Evolutionary conservation across 2,888 invertebrate genomes (phyloP), one percentile per base, ranked within the genome.

Genomic region (Calliphora vomitoria): DNA sequence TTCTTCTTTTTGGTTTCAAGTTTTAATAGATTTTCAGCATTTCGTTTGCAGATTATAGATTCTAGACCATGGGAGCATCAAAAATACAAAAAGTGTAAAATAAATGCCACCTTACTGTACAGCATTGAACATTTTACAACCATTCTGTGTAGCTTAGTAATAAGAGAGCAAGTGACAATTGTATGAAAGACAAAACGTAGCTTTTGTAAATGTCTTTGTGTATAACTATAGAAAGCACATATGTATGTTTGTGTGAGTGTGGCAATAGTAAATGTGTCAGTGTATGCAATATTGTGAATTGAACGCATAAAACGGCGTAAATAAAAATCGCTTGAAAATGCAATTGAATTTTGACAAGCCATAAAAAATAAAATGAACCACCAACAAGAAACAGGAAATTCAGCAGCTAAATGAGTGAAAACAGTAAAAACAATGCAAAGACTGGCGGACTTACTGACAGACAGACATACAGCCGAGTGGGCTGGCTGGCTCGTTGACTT

Each of bases 301-400:
- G 35, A 74, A 71, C 58, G 83, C 66, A 82, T 47, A 44, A 66
- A 82, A 60, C 25, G 41, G 41, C 62, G 60, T 44, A 53, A 69
- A 82, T 72, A 78, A 68, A 76, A 75, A 69, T 35, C 41, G 18
- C 82, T 71, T 71, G 3, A 53, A 86, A 83, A 53, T 76, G 83
- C 83, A 76, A 72, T 84, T 53, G 55, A 81, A 25, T 64, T 78
- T 72, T 50, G 58, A 50, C 35, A 58, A 58, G 20, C 69, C 44
- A 76, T 44, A 66, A 72, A 58, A 60, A 84, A 25, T 25, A 31
- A 53, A 76, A 76, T n/a, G 50, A 66, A 66, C 66, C 41, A 80
- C 66, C 35, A 64, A 62, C 64, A 72, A 53, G 53, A 72, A 74
- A 72, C 82, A 74, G 71, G 71, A 83, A 78, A 78, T 53, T 53